Base-by-base conservation (phyloP, 64 coral and sea anemone genomes). In the Actinia tenebrosa region DNA sequence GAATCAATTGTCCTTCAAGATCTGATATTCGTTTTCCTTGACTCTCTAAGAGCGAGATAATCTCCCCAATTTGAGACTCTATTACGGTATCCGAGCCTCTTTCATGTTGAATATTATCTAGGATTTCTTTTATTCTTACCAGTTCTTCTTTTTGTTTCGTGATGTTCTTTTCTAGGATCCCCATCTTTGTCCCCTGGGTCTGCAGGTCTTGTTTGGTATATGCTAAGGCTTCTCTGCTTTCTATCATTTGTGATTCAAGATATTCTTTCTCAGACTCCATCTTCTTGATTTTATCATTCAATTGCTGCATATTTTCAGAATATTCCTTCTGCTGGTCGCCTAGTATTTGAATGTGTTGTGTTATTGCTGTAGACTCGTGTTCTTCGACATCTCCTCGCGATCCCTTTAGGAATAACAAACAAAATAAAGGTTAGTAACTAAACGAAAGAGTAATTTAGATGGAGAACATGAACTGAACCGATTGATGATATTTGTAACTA, bases 201-300 rank as follows among this genome's bases (percentile, higher is more conserved):
- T 81, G 79, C 16, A 81, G 53, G 17, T 81, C 79, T 52, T 81
- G 79, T 37, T 81, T 81, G 4, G 79, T 20, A 50, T 50, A 81
- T 17, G 79, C 45, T 10, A 81, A 11, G 2, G 50, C 45, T 81
- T 81, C 44, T 45, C 50, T 81, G 45, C 44, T 22, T 20, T 81
- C 79, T 53, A 53, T 20, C 6, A 81, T 9, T 81, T 19, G 43
- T 1, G 6, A 6, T 22, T 81, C 79, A 10, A 81, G 45, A 52
- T 45, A 17, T 22, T 81, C 79, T 81, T 81, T 81, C 22, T 81
- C 79, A 19, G 79, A 81, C 5, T 81, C 50, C 6, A 81, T 45
- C 8, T 45, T 50, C 22, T 47, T 9, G 43, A 81, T 19, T 81
- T 75, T 18, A 53, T 81, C 79, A 22, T 81, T 26, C 79, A 81